phyloP scores from a whole-genome alignment of 2,797 vertebrate species.

The Neostethus bicornis region DNA sequence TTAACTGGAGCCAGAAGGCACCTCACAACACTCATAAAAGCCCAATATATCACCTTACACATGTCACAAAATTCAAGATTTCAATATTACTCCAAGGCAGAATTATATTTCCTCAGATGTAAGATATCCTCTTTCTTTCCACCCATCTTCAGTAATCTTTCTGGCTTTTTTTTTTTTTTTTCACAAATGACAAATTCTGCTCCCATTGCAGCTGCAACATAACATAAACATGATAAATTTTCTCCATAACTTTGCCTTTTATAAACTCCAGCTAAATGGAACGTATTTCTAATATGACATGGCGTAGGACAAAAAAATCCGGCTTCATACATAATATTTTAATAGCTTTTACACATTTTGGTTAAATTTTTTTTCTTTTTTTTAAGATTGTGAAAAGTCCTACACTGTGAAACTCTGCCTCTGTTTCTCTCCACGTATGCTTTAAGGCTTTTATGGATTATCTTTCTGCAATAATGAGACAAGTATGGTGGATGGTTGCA shows the following conservation, averaged over 20 bases:
- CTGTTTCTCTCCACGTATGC: constrained; percentile 52
- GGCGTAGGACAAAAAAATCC: constrained; percentile 69
- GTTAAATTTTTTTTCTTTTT: constrained; percentile 41
- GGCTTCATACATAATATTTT: constrained; percentile 54
- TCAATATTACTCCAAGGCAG: constrained; percentile 79
- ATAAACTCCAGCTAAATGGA: constrained; percentile 78
- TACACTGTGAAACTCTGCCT: constrained; percentile 58
- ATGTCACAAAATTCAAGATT: constrained; percentile 77
- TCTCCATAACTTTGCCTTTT: constrained; percentile 62
- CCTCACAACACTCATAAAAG: constrained; percentile 75
- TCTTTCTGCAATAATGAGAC: constrained; percentile 75
- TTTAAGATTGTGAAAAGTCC: constrained; percentile 56
- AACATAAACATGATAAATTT: constrained; percentile 73
- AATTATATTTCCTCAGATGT: constrained; percentile 78
- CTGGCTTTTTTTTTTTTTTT: constrained; percentile 66
- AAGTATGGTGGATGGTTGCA: constrained; percentile 69
- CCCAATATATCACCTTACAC: constrained; percentile 76
- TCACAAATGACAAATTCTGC: constrained; percentile 70
- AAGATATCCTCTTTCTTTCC: constrained; percentile 55
- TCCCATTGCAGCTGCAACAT: constrained; percentile 66
- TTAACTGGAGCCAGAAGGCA: constrained; percentile 74
- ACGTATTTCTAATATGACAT: constrained; percentile 68
- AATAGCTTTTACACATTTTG: constrained; percentile 62
- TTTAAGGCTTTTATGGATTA: constrained; percentile 77
- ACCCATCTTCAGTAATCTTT: constrained; percentile 42